A percentile compares a stretch with the other conserved stretches of the same genome.
phyloP scores from a whole-genome alignment of 2,113 vertebrate genomes.

The Aegotheles bennettii region DNA sequence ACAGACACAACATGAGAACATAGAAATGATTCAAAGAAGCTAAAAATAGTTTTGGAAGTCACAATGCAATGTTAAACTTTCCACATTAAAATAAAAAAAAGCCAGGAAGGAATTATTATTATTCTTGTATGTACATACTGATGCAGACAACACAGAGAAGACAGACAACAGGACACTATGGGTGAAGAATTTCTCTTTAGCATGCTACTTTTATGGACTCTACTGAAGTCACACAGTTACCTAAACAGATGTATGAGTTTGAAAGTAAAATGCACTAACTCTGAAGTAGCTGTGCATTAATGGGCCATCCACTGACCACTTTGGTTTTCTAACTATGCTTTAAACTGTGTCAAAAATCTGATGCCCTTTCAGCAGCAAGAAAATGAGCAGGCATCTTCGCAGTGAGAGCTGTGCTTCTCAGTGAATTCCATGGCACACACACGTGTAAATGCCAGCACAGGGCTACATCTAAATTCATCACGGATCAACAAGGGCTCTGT shows the following conservation, averaged over 20 bases:
- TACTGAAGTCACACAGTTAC: not conserved
- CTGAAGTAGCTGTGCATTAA: not conserved
- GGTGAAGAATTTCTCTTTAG: not conserved
- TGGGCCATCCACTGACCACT: not conserved
- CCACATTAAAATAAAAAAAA: not conserved
- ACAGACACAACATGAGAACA: rapidly evolving
- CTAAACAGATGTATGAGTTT: not conserved
- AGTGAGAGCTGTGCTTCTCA: not conserved
- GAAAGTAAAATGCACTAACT: not conserved
- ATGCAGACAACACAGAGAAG: not conserved
- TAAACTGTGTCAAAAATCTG: not conserved
- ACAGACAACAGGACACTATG: not conserved
- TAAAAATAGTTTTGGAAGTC: not conserved
- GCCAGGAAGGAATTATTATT: not conserved
- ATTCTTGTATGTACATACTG: not conserved
- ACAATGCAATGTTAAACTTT: not conserved
- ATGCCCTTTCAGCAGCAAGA: not conserved
- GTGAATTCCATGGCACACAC: not conserved
- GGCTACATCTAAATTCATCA: not conserved
- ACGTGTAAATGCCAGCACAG: not conserved
- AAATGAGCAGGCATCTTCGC: not conserved
- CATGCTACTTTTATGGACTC: not conserved
- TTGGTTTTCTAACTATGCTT: not conserved
- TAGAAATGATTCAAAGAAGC: not conserved
- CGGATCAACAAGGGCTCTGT: not conserved